These are phyloP conservation scores for Luperina nickerlii DNA, from an alignment of 2,888 invertebrate genomes.

Conservation along the genomic window DNA sequence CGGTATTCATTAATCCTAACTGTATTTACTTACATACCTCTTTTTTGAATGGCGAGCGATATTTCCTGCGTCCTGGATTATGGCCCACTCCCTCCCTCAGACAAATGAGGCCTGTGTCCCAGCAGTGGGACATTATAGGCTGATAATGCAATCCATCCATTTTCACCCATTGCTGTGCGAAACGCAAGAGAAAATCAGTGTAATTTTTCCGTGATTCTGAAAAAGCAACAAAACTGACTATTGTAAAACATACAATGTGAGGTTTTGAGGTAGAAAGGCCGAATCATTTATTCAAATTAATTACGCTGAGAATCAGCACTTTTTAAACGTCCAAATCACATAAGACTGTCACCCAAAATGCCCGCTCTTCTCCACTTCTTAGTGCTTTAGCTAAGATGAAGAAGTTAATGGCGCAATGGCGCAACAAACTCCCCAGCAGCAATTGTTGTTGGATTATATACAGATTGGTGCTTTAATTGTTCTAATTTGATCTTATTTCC, in stretches of 20 bases:
- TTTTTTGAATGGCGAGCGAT: background rate
- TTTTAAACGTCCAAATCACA: too few species aligned
- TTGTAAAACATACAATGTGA: background rate
- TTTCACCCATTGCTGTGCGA: background rate
- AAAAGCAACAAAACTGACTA: background rate
- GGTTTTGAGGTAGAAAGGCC: background rate
- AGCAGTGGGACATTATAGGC: too few species aligned
- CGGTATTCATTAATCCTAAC: constrained; percentile 73
- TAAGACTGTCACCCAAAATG: background rate
- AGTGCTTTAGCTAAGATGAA: background rate
- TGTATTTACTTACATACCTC: constrained; percentile 30
- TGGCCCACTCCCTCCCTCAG: background rate
- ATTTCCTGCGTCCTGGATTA: too few species aligned
- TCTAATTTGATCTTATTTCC: background rate
- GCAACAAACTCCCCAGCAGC: background rate
- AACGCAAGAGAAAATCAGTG: background rate
- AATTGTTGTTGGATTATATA: background rate
- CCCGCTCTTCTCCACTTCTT: too few species aligned
- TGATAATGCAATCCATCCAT: background rate
- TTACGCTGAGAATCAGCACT: background rate
- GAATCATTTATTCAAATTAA: background rate
- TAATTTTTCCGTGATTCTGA: background rate
- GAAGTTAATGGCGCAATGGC: background rate
- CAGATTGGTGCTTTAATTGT: background rate
- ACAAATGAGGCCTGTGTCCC: background rate